Evolutionary conservation across 2,888 invertebrate species (phyloP), one percentile per base, ranked within the genome.

Genomic region (Macrosoma leucophasiata): DNA sequence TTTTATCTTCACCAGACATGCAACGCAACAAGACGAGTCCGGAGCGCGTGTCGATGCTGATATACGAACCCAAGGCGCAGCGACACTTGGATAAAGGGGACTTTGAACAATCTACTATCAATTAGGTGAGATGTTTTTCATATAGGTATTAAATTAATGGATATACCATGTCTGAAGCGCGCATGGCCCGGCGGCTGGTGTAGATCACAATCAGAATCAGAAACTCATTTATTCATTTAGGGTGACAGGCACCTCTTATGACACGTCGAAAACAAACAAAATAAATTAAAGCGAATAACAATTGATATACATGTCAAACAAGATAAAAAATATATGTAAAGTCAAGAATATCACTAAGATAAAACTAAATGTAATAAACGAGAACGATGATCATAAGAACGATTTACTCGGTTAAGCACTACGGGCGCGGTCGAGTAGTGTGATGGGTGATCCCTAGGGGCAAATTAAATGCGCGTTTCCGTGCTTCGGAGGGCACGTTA

Each of bases 1-100:
- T 17, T 8, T 4, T 14, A 5, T 29, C 11, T 9, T 29, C 11
- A 5, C 0, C 46, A 82, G 81, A 82, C 38, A 68, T 78, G 60
- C 76, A 77, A 4, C 79, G 78, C 35, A 76, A 81, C 50, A 79
- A 71, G 44, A 82, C 82, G 0, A 75, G 75, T 26, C 82, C 82
- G 1, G 79, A 76, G 29, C 70, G 70, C 11, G 37, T 60, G 7
- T 66, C 76, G 1, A 73, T 77, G 73, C 28, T 81, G 20, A 42
- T 73, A 0, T 77, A 65, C 50, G 78, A 78, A 33, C 74, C 77
- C 2, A 77, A 75, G 47, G 53, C 59, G 1, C 72, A 62, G 21
- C 50, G 68, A 0, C 68, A 67, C 2, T 65, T 74, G 2, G 81
- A 81, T 42, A 79, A 76, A 39, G 82, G 82, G 0, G 82, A 82